Evolutionary conservation across 2,797 vertebrate species (phyloP).

Genomic region (Potorous gilbertii): DNA sequence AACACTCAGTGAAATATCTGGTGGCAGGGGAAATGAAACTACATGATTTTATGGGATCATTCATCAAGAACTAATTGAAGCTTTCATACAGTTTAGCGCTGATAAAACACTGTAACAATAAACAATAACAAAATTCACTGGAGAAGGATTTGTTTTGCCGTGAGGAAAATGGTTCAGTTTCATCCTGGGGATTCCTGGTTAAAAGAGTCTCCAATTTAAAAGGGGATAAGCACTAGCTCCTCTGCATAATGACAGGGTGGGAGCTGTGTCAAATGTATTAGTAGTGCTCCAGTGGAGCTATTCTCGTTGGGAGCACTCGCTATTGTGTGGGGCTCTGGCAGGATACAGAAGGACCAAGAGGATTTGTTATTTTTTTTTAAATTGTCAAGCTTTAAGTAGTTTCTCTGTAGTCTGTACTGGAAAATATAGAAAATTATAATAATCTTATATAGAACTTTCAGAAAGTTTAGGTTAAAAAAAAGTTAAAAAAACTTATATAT

Average conservation of each 20-base stretch:
- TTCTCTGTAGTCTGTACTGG: constrained; percentile 76
- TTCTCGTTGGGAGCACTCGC: constrained; percentile 90
- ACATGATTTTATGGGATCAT: constrained; percentile 96
- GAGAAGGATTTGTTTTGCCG: constrained; percentile 90
- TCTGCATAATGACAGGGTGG: constrained; percentile 88
- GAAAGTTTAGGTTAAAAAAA: constrained; percentile 69
- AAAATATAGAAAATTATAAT: constrained; percentile 75
- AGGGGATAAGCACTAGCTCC: constrained; percentile 86
- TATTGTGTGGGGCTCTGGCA: constrained; percentile 88
- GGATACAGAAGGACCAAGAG: constrained; percentile 83
- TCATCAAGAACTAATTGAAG: constrained; percentile 99
- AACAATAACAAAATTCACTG: constrained; percentile 90
- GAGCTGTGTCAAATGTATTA: constrained; percentile 91
- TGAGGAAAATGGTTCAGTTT: constrained; percentile 88
- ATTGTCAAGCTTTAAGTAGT: constrained; percentile 72
- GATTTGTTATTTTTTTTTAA: constrained; percentile 79
- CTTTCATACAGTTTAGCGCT: constrained; percentile 95
- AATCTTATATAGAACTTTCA: constrained; percentile 54
- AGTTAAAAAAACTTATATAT: constrained; percentile 15
- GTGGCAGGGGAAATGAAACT: constrained; percentile 96
- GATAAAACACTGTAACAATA: constrained; percentile 93
- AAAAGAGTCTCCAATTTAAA: constrained; percentile 88
- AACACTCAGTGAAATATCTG: constrained; percentile 94
- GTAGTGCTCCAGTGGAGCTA: constrained; percentile 93
- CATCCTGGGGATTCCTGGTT: constrained; percentile 89